phyloP scores from a whole-genome alignment of 2,113 vertebrate genomes.

The Equus quagga region DNA sequence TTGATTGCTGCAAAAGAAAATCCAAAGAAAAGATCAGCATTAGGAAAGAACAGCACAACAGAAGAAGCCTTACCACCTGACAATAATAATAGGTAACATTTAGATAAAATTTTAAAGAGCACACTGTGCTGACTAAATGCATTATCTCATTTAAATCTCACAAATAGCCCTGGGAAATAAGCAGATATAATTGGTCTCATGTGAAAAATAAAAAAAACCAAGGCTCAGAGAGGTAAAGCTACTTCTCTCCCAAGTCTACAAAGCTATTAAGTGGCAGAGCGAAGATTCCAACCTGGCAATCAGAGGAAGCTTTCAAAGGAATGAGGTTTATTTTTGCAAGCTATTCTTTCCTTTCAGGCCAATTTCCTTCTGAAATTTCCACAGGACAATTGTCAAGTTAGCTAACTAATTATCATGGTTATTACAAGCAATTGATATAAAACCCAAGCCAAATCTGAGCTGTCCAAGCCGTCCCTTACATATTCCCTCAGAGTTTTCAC shows the following conservation, averaged over 20 bases:
- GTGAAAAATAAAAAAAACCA: neutral
- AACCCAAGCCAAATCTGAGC: constrained; percentile 43
- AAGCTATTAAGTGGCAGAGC: neutral
- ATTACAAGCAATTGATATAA: constrained; percentile 11
- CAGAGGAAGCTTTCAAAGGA: neutral
- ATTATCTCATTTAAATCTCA: constrained; percentile 33
- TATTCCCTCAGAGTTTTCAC: neutral
- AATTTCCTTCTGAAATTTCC: constrained; percentile 46
- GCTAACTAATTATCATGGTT: neutral
- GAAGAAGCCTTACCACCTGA: neutral
- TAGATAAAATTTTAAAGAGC: constrained; percentile 1
- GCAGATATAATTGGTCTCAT: neutral
- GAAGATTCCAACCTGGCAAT: constrained; percentile 35
- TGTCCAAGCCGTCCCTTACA: neutral
- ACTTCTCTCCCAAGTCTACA: neutral
- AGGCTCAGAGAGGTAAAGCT: constrained; percentile 7
- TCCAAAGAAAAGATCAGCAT: constrained; percentile 55
- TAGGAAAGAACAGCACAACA: neutral
- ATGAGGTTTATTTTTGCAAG: constrained; percentile 4
- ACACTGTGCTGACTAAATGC: neutral
- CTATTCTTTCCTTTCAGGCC: constrained; percentile 1
- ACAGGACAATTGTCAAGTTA: neutral
- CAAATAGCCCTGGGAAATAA: neutral
- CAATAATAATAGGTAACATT: neutral
- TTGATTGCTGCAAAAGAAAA: constrained; percentile 88